phyloP scores from a whole-genome alignment of 2,888 invertebrate species.

The Pherbina coryleti region DNA sequence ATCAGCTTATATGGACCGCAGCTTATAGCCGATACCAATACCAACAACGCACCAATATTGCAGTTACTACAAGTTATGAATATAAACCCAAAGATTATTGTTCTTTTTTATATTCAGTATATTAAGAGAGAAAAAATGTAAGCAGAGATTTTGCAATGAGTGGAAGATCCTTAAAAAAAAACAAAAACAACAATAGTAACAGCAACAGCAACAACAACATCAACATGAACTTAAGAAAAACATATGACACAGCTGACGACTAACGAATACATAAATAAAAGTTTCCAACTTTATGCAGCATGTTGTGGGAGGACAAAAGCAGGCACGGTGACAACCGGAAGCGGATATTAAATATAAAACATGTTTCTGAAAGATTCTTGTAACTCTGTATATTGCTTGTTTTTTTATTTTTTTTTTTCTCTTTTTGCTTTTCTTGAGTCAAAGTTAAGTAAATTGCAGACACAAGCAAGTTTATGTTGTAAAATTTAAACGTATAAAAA shows the following conservation, averaged over 20 bases:
- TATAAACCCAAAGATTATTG: slow-evolving; percentile 1
- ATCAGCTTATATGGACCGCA: not conserved
- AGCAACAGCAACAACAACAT: not conserved
- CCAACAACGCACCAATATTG: not conserved
- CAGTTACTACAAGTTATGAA: not conserved
- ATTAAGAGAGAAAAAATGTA: not conserved
- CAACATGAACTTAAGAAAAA: not conserved
- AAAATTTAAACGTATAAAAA: too few species aligned
- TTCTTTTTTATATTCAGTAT: not conserved
- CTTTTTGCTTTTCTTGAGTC: not conserved
- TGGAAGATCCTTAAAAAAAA: too few species aligned
- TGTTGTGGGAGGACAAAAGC: too few species aligned
- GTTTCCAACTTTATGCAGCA: not conserved
- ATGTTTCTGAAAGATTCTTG: not conserved
- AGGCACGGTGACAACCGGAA: not conserved
- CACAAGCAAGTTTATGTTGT: too few species aligned
- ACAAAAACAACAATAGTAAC: not conserved
- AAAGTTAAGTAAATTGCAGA: too few species aligned
- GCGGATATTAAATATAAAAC: slow-evolving; percentile 5
- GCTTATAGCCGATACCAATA: not conserved
- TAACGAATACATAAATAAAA: not conserved
- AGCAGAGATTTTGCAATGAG: not conserved
- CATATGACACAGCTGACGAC: slow-evolving; percentile 7
- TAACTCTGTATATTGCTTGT: not conserved
- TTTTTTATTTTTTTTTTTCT: not conserved